phyloP scores from a whole-genome alignment of 2,113 vertebrate species.

The Lampris megalopsis region DNA sequence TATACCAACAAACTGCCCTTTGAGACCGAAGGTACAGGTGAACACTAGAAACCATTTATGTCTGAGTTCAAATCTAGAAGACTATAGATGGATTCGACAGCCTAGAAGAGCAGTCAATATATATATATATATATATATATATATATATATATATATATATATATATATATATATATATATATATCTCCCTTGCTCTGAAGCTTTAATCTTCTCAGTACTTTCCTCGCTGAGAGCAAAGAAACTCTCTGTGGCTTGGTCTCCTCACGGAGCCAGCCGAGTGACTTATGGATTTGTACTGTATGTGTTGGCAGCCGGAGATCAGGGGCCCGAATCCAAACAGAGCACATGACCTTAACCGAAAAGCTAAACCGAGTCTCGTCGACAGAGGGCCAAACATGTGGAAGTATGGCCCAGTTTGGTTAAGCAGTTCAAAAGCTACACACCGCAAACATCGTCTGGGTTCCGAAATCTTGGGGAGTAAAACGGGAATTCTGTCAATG shows the following conservation, averaged over 20 bases:
- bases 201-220: constrained; percentile 35
- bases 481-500: background rate
- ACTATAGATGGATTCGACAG: constrained; percentile 33
- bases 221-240: constrained; percentile 39
- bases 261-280: constrained; percentile 39
- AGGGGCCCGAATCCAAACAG: constrained; percentile 60
- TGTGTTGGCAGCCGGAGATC: constrained; percentile 68
- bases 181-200: background rate
- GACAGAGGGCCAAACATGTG: constrained; percentile 50
- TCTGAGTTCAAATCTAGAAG: constrained; percentile 7
- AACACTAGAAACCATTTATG: constrained; percentile 51
- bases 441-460: background rate
- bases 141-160: too few species aligned
- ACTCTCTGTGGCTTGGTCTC: constrained; percentile 14
- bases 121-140: background rate
- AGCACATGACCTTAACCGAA: constrained; percentile 60
- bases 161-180: background rate
- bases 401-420: constrained; percentile 32
- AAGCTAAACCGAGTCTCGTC: constrained; percentile 65
- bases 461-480: constrained; percentile 18
- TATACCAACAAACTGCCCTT: constrained; percentile 38
- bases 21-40: constrained; percentile 34
- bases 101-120: constrained; percentile 36
- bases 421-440: constrained; percentile 36
- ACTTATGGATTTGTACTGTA: constrained; percentile 69